Evolutionary conservation across 2,797 vertebrate species (phyloP), one percentile per base, ranked within the genome.

Genomic region (Paguma larvata): DNA sequence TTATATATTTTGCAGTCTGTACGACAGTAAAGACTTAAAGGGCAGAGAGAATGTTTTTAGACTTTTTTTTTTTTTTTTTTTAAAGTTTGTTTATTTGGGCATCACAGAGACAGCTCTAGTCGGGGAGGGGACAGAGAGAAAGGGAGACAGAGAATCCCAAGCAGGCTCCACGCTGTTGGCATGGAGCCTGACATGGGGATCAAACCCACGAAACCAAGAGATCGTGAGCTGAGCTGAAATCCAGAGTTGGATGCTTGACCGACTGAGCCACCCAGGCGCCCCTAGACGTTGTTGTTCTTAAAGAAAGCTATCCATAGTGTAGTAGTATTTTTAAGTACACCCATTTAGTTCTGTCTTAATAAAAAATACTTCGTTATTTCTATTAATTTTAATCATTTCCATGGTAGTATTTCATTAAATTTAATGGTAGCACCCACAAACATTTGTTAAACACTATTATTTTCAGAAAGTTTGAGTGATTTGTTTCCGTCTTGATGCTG

Each of bases 381-480:
- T 85, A 5, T 79, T 80, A 65, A 48, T 85, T 90, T 79, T 73
- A 75, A 68, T 73, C 2, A 82, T 82, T 85, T 89, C 68, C 16
- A 48, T 62, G 15, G 18, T 41, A 90, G 72, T 73, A 68, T 25
- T 86, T 93, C 4, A 85, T 21, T 73, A 93, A 77, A 72, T 65
- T 63, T 72, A 97, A 85, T n/a, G 63, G 56, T 38, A 79, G 38
- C n/a, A 82, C 16, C 46, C 21, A 41, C 23, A 67, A 91, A 77
- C 8, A 68, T 25, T 95, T 62, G 41, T 88, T 92, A 63, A 89
- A 94, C 77, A 79, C 44, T 68, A 21, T 3, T 77, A 3, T 86
- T 96, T 89, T 96, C 15, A 92, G 56, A 92, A 62, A 62, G 32
- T 67, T 72, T 93, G 32, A 85, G 19, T 75, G 48, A 63, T 19